A percentile compares a stretch with the other conserved stretches of the same genome.
Evolutionary conservation across 2,888 invertebrate genomes (phyloP).

Genomic region (Troglohyphantes excavatus): DNA sequence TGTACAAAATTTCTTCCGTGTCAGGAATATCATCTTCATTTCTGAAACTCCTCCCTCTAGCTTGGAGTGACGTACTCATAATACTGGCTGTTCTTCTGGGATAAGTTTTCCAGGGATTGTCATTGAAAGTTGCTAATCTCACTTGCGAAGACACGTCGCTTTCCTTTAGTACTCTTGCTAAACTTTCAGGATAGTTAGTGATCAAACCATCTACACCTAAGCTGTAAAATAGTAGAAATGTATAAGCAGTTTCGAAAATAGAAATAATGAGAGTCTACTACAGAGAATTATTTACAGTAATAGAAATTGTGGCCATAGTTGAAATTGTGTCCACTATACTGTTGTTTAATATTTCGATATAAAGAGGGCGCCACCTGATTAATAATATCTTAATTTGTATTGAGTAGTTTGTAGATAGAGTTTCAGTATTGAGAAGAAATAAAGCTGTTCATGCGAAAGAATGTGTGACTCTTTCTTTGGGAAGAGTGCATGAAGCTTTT

Average conservation of each 20-base stretch:
- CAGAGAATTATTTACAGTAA: no score
- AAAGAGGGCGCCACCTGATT: no score
- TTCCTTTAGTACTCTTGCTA: constrained; percentile 53
- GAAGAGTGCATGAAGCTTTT: no score
- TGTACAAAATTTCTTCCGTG: neutral
- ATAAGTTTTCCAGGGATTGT: constrained; percentile 65
- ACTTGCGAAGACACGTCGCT: constrained; percentile 11
- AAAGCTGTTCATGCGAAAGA: no score
- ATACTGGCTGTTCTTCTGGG: neutral
- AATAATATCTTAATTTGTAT: no score
- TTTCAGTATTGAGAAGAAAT: no score
- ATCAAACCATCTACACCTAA: constrained; percentile 78
- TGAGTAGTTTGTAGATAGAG: no score
- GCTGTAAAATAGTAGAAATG: constrained; percentile 17
- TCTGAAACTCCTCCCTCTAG: neutral
- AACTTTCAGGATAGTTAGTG: constrained; percentile 76
- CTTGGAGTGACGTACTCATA: neutral
- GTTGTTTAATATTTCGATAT: no score
- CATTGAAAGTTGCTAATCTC: constrained; percentile 67
- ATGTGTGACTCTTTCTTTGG: no score
- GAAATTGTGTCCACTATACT: no score
- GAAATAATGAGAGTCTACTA: neutral
- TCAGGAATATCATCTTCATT: no score
- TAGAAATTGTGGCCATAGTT: no score
- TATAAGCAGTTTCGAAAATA: neutral